A percentile compares a stretch with the other conserved stretches of the same genome.
Conservation (phyloP, 2,113 vertebrate genomes). For the Gopherus flavomarginatus region DNA sequence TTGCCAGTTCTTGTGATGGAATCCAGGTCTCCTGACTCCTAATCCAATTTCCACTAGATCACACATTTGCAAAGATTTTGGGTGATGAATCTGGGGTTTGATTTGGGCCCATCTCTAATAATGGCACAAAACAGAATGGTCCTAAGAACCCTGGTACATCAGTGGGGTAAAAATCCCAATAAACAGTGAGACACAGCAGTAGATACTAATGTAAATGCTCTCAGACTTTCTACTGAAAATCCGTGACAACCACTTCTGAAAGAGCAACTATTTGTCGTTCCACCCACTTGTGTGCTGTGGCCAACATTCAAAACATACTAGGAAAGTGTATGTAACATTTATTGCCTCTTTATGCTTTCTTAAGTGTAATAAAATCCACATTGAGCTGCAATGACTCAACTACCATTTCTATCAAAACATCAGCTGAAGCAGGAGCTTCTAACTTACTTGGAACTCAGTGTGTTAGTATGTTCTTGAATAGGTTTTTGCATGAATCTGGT, state of each 20-base stretch:
- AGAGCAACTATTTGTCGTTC: slow-evolving; percentile 68
- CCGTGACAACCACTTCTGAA: slow-evolving; percentile 39
- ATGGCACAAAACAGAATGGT: not conserved
- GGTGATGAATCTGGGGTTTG: not conserved
- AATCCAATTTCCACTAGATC: not conserved
- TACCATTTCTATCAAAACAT: slow-evolving; percentile 73
- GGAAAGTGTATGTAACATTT: slow-evolving; percentile 72
- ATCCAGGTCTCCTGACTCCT: not conserved
- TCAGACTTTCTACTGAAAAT: slow-evolving; percentile 50
- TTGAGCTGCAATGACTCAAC: slow-evolving; percentile 66
- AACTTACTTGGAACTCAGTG: slow-evolving; percentile 63
- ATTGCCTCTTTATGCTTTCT: slow-evolving; percentile 64
- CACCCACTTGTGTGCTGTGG: slow-evolving; percentile 69
- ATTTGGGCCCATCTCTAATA: not conserved
- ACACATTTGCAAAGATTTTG: not conserved
- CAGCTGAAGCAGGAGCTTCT: slow-evolving; percentile 68
- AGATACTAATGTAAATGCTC: slow-evolving; percentile 41
- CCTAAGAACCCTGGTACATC: not conserved
- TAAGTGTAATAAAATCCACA: slow-evolving; percentile 69
- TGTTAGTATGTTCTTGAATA: slow-evolving; percentile 69
- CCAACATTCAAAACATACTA: slow-evolving; percentile 67
- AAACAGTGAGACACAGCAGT: slow-evolving; percentile 39
- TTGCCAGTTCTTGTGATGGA: not conserved
- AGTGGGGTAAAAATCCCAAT: not conserved
- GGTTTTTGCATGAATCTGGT: too few relatives aligned